Conservation (phyloP, 2,888 invertebrate species). For the Gymnocheta viridis region DNA sequence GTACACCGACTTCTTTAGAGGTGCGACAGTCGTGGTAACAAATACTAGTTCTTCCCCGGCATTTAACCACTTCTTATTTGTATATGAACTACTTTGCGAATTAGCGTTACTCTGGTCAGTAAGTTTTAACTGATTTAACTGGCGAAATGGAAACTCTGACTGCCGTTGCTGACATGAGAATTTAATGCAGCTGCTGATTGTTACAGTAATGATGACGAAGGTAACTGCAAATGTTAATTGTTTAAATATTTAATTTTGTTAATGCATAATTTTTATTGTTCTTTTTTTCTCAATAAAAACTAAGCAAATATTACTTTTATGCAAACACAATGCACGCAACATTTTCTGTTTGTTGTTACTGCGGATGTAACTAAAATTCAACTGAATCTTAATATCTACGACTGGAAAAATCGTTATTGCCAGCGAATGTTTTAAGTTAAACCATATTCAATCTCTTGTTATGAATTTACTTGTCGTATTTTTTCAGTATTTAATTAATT, state of each 20-base stretch:
- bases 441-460: neutral
- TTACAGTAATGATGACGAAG: neutral
- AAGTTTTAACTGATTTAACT: neutral
- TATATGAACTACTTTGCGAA: slow-evolving; percentile 17
- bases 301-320: slow-evolving; percentile 36
- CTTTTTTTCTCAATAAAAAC: neutral
- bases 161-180: slow-evolving; percentile 3
- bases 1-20: no score
- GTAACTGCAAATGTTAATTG: slow-evolving; percentile 30
- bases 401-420: neutral
- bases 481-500: neutral
- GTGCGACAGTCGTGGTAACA: slow-evolving; percentile 13
- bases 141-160: neutral
- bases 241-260: slow-evolving; percentile 6
- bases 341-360: slow-evolving; percentile 25
- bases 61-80: slow-evolving; percentile 23
- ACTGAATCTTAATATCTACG: slow-evolving; percentile 19
- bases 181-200: neutral
- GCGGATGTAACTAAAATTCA: slow-evolving; percentile 12
- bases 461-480: neutral
- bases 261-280: neutral
- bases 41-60: slow-evolving; percentile 59
- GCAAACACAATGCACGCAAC: neutral
- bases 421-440: neutral
- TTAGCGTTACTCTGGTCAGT: neutral